These are phyloP conservation scores for Scaptodrosophila lebanonensis DNA, from an alignment of 1,140 invertebrate species.

Conservation along the genomic window DNA sequence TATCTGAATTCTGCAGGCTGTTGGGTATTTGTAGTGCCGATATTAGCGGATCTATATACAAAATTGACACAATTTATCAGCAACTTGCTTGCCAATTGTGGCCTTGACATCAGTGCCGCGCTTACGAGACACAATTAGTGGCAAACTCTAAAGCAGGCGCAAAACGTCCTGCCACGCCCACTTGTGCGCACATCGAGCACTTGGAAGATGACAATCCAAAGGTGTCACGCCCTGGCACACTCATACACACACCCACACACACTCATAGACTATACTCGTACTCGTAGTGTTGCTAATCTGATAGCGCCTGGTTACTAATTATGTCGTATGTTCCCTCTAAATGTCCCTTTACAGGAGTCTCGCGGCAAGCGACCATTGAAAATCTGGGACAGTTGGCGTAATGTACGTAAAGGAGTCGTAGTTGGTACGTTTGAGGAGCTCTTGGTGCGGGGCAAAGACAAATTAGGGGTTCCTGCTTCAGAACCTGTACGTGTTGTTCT, in stretches of 20 bases:
- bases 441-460: conserved; percentile 93
- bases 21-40: too few relatives aligned
- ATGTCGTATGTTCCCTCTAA: too few relatives aligned
- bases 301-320: too few relatives aligned
- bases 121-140: conserved; percentile 53
- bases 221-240: conserved; percentile 49
- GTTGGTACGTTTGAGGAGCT: conserved; percentile 94
- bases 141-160: conserved; percentile 47
- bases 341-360: conserved; percentile 85
- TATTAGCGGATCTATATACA: too few relatives aligned
- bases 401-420: conserved; percentile 94
- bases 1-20: too few relatives aligned
- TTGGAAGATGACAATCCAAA: too few relatives aligned
- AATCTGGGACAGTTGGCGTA: conserved; percentile 97
- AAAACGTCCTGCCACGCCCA: conserved; percentile 54
- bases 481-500: conserved; percentile 92
- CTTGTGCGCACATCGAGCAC: conserved; percentile 40
- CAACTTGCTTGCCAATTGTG: conserved; percentile 15
- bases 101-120: conserved; percentile 59
- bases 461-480: conserved; percentile 88
- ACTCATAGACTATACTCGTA: not conserved
- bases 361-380: conserved; percentile 97
- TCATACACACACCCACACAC: conserved; percentile 12
- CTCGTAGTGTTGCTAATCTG: not conserved
- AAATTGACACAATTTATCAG: too few relatives aligned